A percentile compares a stretch with the other conserved stretches of the same genome.
These are phyloP conservation scores for Atrina japonica DNA, from an alignment of 2,888 invertebrate genomes.

Conservation along the genomic window DNA sequence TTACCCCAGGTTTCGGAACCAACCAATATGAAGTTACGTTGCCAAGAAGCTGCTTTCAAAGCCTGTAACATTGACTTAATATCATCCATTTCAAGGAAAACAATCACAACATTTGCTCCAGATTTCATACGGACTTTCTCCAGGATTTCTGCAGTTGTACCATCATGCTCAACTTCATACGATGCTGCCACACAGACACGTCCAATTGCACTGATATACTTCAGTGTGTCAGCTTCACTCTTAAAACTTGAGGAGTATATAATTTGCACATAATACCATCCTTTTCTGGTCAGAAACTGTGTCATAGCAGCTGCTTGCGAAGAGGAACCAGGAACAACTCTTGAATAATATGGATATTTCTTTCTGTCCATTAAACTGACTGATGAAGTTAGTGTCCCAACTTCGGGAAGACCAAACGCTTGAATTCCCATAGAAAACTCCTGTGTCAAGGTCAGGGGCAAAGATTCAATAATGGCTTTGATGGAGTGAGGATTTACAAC, in stretches of 20 bases:
- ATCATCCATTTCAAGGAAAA: constrained; percentile 49
- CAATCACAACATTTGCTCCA: constrained; percentile 63
- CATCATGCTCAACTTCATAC: constrained; percentile 46
- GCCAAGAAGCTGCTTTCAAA: constrained; percentile 44
- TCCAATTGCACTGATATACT: constrained; percentile 37
- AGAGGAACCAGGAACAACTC: constrained; percentile 66
- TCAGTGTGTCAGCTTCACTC: constrained; percentile 56
- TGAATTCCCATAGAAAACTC: constrained; percentile 80
- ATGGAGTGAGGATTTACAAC: constrained; percentile 65
- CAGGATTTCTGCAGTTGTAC: constrained; percentile 47
- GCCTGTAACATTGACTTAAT: constrained; percentile 53
- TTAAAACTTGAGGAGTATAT: constrained; percentile 55
- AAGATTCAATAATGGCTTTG: constrained; percentile 63
- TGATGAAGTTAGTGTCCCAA: constrained; percentile 64
- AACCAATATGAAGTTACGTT: constrained; percentile 59
- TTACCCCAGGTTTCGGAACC: constrained; percentile 66
- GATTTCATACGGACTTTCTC: constrained; percentile 51
- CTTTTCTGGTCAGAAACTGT: constrained; percentile 73
- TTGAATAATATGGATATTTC: constrained; percentile 63
- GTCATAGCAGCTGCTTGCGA: constrained; percentile 71
- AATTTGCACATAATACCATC: constrained; percentile 80
- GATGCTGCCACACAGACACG: constrained; percentile 62
- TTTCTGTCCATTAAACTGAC: constrained; percentile 42
- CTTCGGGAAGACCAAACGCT: constrained; percentile 83
- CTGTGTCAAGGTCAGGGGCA: constrained; percentile 53